Conservation (phyloP, 2,797 vertebrate genomes). For the Alauda arvensis region DNA sequence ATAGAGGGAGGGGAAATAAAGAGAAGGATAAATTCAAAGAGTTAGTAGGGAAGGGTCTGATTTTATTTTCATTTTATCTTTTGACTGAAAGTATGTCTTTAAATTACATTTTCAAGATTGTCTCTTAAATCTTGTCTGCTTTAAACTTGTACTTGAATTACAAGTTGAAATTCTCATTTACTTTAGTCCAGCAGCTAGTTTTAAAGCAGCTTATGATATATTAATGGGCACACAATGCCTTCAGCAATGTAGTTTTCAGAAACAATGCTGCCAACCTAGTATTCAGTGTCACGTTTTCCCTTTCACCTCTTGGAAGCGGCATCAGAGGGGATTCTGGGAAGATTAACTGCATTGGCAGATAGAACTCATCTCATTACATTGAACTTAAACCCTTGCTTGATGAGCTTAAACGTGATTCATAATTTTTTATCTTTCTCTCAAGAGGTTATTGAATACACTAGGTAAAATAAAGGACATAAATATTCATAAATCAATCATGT, state of each 20-base stretch:
- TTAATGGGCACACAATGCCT: background rate
- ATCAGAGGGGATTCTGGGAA: background rate
- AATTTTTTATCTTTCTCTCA: background rate
- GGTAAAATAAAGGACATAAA: slow-evolving; percentile 3
- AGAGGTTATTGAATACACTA: slow-evolving; percentile 1
- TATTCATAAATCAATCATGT: background rate
- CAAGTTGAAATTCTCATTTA: background rate
- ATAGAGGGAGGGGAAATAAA: background rate
- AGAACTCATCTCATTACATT: background rate
- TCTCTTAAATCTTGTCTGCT: background rate
- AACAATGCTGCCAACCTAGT: background rate
- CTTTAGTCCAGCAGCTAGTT: background rate
- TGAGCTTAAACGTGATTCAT: background rate
- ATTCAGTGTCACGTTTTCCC: background rate
- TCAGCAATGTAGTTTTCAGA: background rate
- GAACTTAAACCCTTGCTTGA: slow-evolving; percentile 12
- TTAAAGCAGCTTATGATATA: background rate
- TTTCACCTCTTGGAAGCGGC: background rate
- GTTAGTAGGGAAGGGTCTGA: background rate
- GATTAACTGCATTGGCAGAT: background rate
- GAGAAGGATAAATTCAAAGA: background rate
- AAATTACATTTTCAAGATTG: background rate
- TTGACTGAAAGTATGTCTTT: background rate
- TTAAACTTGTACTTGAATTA: background rate
- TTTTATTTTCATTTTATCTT: background rate